These are phyloP conservation scores for Anthophora plumipes DNA, from an alignment of 2,888 invertebrate species.

Conservation along the genomic window DNA sequence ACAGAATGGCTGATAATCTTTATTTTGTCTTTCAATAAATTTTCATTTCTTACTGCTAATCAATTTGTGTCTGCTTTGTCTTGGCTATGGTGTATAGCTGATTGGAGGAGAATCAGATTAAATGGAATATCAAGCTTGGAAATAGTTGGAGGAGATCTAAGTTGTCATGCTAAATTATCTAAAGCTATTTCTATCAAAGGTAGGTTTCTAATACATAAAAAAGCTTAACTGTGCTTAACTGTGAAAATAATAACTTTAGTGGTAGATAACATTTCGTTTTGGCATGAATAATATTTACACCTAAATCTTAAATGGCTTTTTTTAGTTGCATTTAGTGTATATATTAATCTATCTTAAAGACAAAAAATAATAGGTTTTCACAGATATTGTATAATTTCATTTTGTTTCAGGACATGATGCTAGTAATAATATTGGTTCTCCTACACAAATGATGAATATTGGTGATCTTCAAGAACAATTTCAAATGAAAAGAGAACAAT, in stretches of 20 bases:
- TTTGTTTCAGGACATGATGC: constrained; percentile 85
- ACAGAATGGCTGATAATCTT: constrained; percentile 31
- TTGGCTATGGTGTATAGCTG: constrained; percentile 79
- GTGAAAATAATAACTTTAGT: background rate
- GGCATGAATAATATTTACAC: background rate
- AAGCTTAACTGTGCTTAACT: constrained; percentile 6
- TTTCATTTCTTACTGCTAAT: constrained; percentile 77
- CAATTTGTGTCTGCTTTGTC: constrained; percentile 79
- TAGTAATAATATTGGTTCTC: constrained; percentile 86
- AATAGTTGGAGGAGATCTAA: constrained; percentile 76
- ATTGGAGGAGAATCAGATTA: constrained; percentile 80
- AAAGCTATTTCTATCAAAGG: constrained; percentile 73
- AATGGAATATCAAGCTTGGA: constrained; percentile 75
- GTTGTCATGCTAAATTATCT: constrained; percentile 72
- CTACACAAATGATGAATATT: constrained; percentile 81
- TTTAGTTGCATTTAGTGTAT: background rate
- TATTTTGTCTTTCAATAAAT: constrained; percentile 70
- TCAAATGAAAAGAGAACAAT: constrained; percentile 80
- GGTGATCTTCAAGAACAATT: constrained; percentile 83
- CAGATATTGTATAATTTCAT: constrained; percentile 1
- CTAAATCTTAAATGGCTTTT: background rate
- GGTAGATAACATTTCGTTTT: background rate
- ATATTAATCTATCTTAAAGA: background rate
- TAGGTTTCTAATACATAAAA: constrained; percentile 70
- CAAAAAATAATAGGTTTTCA: background rate